Evolutionary conservation across 2,797 vertebrate genomes (phyloP).

Genomic region (Pteronotus mesoamericanus): DNA sequence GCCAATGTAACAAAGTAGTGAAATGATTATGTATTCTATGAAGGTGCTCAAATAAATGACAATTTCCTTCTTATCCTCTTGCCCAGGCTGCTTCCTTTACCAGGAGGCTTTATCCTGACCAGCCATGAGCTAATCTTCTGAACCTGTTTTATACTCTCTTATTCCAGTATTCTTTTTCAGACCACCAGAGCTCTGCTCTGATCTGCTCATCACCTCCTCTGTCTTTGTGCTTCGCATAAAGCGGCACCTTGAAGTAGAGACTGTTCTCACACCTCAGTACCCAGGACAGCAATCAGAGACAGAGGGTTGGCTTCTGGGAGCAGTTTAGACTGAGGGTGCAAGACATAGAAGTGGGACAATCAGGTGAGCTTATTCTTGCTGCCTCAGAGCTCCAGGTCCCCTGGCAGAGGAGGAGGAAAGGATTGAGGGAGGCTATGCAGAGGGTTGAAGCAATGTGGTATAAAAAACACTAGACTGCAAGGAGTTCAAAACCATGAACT

Average conservation of each 20-base stretch:
- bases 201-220: neutral
- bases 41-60: neutral
- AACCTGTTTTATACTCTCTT: neutral
- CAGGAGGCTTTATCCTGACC: neutral
- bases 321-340: neutral
- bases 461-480: neutral
- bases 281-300: neutral
- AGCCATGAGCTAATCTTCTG: neutral
- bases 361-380: neutral
- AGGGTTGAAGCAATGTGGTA: neutral
- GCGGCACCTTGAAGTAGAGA: neutral
- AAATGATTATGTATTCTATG: neutral
- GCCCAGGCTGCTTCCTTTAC: neutral
- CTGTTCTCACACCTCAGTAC: neutral
- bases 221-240: slow-evolving; percentile 1
- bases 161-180: neutral
- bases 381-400: neutral
- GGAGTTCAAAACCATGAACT: neutral
- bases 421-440: neutral
- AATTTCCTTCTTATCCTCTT: neutral
- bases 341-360: neutral
- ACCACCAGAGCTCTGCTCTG: neutral
- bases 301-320: neutral
- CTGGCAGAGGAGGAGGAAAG: neutral
- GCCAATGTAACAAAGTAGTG: neutral